phyloP scores from a whole-genome alignment of 2,888 invertebrate species.

The Ligdia adustata region DNA sequence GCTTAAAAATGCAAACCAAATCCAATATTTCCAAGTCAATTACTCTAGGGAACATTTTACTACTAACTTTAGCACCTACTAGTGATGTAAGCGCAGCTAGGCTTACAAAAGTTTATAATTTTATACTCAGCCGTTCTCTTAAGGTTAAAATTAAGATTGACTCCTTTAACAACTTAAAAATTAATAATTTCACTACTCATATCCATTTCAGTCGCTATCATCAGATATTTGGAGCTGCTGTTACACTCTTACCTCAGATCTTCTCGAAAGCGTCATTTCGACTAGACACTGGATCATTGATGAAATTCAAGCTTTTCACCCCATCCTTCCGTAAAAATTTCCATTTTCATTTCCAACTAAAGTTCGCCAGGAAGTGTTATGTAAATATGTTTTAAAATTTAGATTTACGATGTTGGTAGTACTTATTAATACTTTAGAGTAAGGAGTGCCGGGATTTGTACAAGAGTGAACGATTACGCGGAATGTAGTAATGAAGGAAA shows the following conservation, averaged over 20 bases:
- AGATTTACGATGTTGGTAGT: constrained; percentile 70
- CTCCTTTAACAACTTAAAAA: constrained; percentile 16
- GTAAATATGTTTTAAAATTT: constrained; percentile 60
- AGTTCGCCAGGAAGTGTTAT: constrained; percentile 74
- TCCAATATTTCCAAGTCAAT: constrained; percentile 92
- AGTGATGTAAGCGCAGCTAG: constrained; percentile 75
- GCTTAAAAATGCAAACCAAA: constrained; percentile 61
- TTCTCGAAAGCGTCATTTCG: constrained; percentile 22
- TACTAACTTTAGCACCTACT: constrained; percentile 82
- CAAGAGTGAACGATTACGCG: constrained; percentile 49
- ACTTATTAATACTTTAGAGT: constrained; percentile 57
- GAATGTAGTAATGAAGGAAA: constrained; percentile 55
- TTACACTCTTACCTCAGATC: constrained; percentile 27
- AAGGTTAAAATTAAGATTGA: constrained; percentile 70
- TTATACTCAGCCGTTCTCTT: constrained; percentile 79
- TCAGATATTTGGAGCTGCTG: constrained; percentile 45
- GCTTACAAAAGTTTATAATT: constrained; percentile 82
- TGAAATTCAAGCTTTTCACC: constrained; percentile 77
- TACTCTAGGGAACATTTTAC: constrained; percentile 92
- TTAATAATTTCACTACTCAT: constrained; percentile 31
- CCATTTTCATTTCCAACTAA: constrained; percentile 54
- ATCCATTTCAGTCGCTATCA: constrained; percentile 35
- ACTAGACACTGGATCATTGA: constrained; percentile 68
- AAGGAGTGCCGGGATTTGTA: constrained; percentile 69
- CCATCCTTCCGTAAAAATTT: constrained; percentile 52